These are phyloP conservation scores for Amyelois transitella DNA, from an alignment of 1,140 invertebrate genomes.

Conservation along the genomic window DNA sequence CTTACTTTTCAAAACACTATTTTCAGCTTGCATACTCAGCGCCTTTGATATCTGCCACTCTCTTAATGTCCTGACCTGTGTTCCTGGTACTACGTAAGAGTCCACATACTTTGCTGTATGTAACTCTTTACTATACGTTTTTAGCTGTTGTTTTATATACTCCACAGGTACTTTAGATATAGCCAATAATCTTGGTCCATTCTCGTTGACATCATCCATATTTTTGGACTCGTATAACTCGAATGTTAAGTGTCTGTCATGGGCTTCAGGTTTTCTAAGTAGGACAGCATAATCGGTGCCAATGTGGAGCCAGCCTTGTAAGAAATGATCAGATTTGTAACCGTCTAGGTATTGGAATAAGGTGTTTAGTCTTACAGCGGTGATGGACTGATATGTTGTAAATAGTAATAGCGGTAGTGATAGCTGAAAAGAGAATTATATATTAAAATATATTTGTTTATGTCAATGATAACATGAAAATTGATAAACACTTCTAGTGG, in stretches of 20 bases:
- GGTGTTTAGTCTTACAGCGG: conserved; percentile 44
- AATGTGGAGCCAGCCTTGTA: conserved; percentile 49
- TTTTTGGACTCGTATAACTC: conserved; percentile 54
- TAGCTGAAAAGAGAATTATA: conserved; percentile 20
- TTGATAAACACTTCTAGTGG: too few species aligned
- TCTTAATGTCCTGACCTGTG: conserved; percentile 43
- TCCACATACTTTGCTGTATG: conserved; percentile 51
- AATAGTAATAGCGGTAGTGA: conserved; percentile 7
- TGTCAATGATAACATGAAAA: too few species aligned
- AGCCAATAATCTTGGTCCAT: conserved; percentile 42
- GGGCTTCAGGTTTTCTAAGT: conserved; percentile 36
- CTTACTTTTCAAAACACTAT: conserved; percentile 12
- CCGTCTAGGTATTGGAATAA: conserved; percentile 56
- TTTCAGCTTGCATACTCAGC: conserved; percentile 10
- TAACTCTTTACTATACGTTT: conserved; percentile 40
- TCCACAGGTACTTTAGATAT: conserved; percentile 51
- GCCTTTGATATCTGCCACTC: conserved; percentile 59
- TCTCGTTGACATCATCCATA: conserved; percentile 19
- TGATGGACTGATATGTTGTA: conserved; percentile 11
- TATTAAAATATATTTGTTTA: conserved; percentile 15
- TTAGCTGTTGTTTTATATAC: conserved; percentile 52
- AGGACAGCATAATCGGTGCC: conserved; percentile 54
- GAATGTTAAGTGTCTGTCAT: conserved; percentile 51
- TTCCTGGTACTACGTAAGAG: conserved; percentile 45
- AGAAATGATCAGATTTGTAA: conserved; percentile 42